Base-by-base conservation (phyloP, 2,113 vertebrate species). In the Salvelinus namaycush region DNA sequence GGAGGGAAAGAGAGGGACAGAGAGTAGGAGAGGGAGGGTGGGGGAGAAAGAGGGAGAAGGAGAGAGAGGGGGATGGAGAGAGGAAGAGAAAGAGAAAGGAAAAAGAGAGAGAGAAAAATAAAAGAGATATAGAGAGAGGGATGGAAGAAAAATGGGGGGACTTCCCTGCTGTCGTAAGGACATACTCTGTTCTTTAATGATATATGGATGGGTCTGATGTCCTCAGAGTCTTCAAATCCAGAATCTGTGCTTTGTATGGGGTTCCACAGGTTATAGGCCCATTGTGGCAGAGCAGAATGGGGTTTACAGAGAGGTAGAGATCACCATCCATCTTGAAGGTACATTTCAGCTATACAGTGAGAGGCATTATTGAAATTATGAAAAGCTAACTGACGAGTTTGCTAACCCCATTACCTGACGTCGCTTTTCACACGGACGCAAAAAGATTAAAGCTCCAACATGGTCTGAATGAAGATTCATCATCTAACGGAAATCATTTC, bases 401-500 rank as follows among this genome's bases (percentile, higher is more conserved):
- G 22, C 62, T 26, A 66, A 12, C 22, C 62, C 62, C 22, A 65
- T 66, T 66, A 27, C 64, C 64, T 20, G 12, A 27, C 4, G 14
- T 5, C 3, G 12, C 24, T 65, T 27, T 11, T 22, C 66, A 54
- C 26, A 72, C 29, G 70, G 7, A 72, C 39, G 16, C 60, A 13
- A 22, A 62, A 29, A 62, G 71, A 73, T 59, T 31, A 39, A 62
- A 62, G 51, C 71, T 11, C 71, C 27, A 73, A 73, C 54, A 31
- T 14, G 64, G 22, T 67, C 26, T 44, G 6, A 18, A 49, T 26
- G 34, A 26, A 20, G 49, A 59, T 62, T 54, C 70, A 59, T 14
- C 44, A 48, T 78, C 49, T 69, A 69, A 78, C 49, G 51, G 76
- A 78, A 73, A 73, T 73, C 67, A 73, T 73, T 62, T n/a, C 60